Percentiles rank a stretch among this genome's conserved stretches.
These are phyloP conservation scores for Ciconia maguari DNA, from an alignment of 2,113 vertebrate genomes.

Conservation along the genomic window DNA sequence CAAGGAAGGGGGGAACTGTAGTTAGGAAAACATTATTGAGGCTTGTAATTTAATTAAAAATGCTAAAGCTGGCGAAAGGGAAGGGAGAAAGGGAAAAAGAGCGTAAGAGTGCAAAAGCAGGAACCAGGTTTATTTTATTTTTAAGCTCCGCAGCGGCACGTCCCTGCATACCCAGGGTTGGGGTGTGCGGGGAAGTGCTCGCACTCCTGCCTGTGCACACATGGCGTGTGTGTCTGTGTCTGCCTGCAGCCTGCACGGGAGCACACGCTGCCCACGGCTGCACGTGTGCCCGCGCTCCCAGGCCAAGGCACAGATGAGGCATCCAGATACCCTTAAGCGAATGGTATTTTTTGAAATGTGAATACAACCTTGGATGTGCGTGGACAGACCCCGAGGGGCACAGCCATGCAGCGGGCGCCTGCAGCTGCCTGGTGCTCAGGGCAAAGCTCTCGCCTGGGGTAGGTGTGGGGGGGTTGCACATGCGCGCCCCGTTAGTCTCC, in stretches of 20 bases:
- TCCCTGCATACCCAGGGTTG: not conserved
- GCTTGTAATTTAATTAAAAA: constrained; percentile 70
- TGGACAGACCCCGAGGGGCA: not conserved
- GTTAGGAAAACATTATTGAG: constrained; percentile 69
- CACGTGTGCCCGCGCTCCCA: rapidly evolving
- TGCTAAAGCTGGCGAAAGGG: not conserved
- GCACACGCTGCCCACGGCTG: not conserved
- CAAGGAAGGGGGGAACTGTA: constrained; percentile 67
- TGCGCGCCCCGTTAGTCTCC: not conserved
- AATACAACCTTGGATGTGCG: not conserved
- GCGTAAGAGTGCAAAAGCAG: not conserved
- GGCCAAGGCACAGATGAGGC: not conserved
- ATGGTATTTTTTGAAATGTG: not conserved
- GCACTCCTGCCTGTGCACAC: not conserved
- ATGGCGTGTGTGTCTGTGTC: not conserved
- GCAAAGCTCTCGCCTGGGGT: not conserved
- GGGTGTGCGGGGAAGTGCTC: not conserved
- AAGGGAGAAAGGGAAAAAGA: not conserved
- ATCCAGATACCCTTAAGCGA: not conserved
- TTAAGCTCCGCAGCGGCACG: not conserved
- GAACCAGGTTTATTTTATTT: not conserved
- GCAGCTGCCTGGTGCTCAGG: not conserved
- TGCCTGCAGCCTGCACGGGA: not conserved
- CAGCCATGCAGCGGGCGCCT: not conserved
- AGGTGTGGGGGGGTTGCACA: not conserved